Base-by-base conservation (phyloP, 2,888 invertebrate genomes). In the Spodoptera picta region DNA sequence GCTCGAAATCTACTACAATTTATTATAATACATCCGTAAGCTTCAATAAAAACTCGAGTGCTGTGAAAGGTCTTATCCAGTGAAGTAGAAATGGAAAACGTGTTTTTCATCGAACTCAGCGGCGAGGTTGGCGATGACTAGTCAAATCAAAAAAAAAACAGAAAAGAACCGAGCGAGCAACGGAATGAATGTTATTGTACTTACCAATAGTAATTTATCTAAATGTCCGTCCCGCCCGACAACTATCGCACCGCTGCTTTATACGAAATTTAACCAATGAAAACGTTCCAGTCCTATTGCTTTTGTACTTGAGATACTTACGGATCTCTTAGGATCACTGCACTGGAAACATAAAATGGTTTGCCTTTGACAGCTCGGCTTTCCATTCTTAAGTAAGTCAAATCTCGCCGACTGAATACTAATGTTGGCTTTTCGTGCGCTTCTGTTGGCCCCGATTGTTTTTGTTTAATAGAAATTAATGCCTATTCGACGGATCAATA, bases 121-220 rank as follows among this genome's bases (percentile, higher is more conserved):
- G 44, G 24, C 61, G 83, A 84, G 86, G 84, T 82, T 84, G 83
- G 73, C 80, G 82, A 87, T 92, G 91, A 92, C 90, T 90, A 77
- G 90, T 84, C 86, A 83, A 88, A 87, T 90, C 89, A 84, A 70
- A 85, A 31, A 85, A 31, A 36, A 89, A 91, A 89, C 83, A 88
- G 82, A 83, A 75, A 86, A 80, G 86, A 86, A 82, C 80, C 82
- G 80, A 80, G 79, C 82, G 77, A 79, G 78, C 79, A 81, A 82
- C 77, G 83, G 81, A 90, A 90, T 85, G 81, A 89, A 89, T 89
- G 89, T 88, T 90, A 92, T 92, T 92, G 89, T 90, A 84, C 19
- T 19, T 19, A 19, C 81, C 84, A 81, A 86, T 85, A 86, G 89
- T 88, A 89, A 92, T 93, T 92, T 92, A 92, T 93, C 92, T 93